A percentile compares a stretch with the other conserved stretches of the same genome.
phyloP scores from a whole-genome alignment of 2,797 vertebrate species.

The Chrosomus eos region DNA sequence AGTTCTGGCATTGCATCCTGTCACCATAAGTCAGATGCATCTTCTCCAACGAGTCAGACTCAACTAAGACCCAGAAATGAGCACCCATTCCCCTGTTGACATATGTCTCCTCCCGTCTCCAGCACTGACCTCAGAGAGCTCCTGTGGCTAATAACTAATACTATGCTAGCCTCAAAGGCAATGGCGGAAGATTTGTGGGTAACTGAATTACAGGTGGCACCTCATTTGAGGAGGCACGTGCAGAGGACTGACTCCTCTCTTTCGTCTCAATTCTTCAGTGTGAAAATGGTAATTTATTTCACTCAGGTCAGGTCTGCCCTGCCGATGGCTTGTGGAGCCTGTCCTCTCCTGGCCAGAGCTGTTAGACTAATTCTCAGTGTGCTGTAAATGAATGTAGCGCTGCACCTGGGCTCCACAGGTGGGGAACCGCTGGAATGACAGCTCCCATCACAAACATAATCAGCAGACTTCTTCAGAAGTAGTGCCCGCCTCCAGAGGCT shows the following conservation, averaged over 20 bases:
- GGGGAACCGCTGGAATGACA: slow-evolving; percentile 57
- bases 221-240: slow-evolving; percentile 54
- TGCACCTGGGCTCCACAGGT: slow-evolving; percentile 65
- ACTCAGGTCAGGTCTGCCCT: slow-evolving; percentile 27
- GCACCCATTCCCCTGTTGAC: slow-evolving; percentile 30
- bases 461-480: slow-evolving; percentile 47
- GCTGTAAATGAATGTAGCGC: slow-evolving; percentile 53
- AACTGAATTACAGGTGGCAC: slow-evolving; percentile 53
- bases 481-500: slow-evolving; percentile 44
- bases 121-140: slow-evolving; percentile 6
- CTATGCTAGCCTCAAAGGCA: slow-evolving; percentile 23
- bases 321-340: slow-evolving; percentile 37
- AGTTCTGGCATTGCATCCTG: slow-evolving; percentile 23
- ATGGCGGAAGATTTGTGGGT: slow-evolving; percentile 26
- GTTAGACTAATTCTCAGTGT: slow-evolving; percentile 47
- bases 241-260: slow-evolving; percentile 41
- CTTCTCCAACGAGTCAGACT: neutral
- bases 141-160: slow-evolving; percentile 40
- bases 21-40: slow-evolving; percentile 17
- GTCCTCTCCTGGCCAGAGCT: slow-evolving; percentile 47
- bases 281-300: slow-evolving; percentile 56
- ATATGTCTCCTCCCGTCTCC: slow-evolving; percentile 27
- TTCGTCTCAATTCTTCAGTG: slow-evolving; percentile 37
- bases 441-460: slow-evolving; percentile 61
- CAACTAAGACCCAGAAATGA: slow-evolving; percentile 19